Conservation (phyloP, 2,113 vertebrate species). For the Erpornis zantholeuca region DNA sequence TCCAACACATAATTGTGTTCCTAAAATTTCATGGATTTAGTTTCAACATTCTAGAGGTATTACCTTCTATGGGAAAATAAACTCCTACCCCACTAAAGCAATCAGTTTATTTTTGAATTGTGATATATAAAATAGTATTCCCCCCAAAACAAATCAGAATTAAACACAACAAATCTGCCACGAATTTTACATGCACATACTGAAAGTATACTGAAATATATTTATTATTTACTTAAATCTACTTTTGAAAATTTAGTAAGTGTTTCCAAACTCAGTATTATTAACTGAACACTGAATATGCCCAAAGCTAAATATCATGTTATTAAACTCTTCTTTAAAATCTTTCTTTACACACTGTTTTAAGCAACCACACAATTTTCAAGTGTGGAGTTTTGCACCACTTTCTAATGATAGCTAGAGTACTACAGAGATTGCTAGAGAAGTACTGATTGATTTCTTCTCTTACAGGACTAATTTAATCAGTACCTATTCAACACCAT, state of each 20-base stretch:
- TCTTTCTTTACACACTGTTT: not conserved
- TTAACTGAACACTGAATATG: not conserved
- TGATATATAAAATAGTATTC: not conserved
- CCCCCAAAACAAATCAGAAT: not conserved
- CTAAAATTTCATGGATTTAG: not conserved
- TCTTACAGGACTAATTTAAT: not conserved
- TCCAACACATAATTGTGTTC: not conserved
- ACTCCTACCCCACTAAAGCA: not conserved
- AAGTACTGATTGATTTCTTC: not conserved
- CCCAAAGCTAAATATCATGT: not conserved
- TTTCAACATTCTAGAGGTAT: not conserved
- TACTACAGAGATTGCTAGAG: not conserved
- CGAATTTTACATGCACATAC: not conserved
- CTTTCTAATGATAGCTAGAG: not conserved
- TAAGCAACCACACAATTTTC: not conserved
- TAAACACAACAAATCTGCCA: not conserved
- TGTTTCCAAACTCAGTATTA: not conserved
- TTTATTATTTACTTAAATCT: not conserved
- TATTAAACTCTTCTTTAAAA: not conserved
- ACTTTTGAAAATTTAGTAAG: not conserved
- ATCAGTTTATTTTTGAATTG: not conserved
- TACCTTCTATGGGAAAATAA: not conserved
- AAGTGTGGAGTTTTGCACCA: not conserved
- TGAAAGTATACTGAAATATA: not conserved
- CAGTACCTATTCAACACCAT: not conserved